A percentile compares a stretch with the other conserved stretches of the same genome.
phyloP scores from a whole-genome alignment of 2,888 invertebrate species.

The Nemapogon koenigi region DNA sequence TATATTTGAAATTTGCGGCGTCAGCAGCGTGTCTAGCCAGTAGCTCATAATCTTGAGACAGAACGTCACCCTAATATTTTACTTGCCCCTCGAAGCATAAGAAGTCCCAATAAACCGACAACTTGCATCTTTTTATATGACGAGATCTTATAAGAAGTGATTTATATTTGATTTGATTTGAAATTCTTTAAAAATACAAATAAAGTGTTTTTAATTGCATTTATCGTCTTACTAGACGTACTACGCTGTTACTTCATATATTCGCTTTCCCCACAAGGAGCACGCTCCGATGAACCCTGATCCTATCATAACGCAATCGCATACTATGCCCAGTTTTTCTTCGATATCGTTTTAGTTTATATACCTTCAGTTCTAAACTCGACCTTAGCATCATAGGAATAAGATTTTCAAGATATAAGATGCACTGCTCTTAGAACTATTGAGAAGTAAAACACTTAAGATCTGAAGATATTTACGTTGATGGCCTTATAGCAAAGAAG shows the following conservation, averaged over 20 bases:
- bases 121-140: too few relatives aligned
- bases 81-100: too few relatives aligned
- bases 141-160: too few relatives aligned
- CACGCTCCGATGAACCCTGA: constrained; percentile 53
- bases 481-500: constrained; percentile 54
- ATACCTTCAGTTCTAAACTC: constrained; percentile 24
- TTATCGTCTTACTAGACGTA: constrained; percentile 41
- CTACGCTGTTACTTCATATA: constrained; percentile 28
- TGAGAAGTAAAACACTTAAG: neutral
- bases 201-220: too few relatives aligned
- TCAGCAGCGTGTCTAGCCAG: too few relatives aligned
- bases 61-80: too few relatives aligned
- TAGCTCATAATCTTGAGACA: too few relatives aligned
- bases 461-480: constrained; percentile 57
- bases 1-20: too few relatives aligned
- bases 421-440: neutral
- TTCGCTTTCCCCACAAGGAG: constrained; percentile 26
- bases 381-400: constrained; percentile 1
- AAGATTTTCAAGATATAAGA: too few relatives aligned
- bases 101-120: too few relatives aligned
- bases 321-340: constrained; percentile 28
- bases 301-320: constrained; percentile 64
- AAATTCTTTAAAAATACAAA: too few relatives aligned
- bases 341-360: constrained; percentile 28
- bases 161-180: too few relatives aligned